A percentile compares a stretch with the other conserved stretches of the same genome.
Conservation (phyloP, 2,797 vertebrate genomes). For the Muscicapa striata region DNA sequence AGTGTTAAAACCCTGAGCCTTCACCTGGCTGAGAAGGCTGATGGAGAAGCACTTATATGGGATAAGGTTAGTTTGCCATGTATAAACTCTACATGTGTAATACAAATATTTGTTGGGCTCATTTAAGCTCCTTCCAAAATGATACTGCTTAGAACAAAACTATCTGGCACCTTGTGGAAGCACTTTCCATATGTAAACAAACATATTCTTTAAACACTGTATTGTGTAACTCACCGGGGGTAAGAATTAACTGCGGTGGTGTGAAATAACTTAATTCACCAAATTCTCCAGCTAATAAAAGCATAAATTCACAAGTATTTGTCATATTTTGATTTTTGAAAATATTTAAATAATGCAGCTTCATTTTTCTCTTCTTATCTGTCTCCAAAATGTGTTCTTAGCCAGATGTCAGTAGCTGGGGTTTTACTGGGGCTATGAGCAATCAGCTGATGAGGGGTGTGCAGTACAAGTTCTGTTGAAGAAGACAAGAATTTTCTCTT, state of each 20-base stretch:
- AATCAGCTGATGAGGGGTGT: background rate
- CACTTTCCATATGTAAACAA: background rate
- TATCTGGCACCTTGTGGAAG: background rate
- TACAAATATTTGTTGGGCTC: background rate
- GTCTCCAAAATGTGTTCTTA: background rate
- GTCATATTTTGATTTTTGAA: background rate
- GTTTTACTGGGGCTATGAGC: background rate
- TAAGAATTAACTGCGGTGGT: background rate
- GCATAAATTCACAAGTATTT: background rate
- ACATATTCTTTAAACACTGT: background rate
- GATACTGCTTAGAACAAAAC: background rate
- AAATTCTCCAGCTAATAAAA: background rate
- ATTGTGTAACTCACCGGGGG: background rate
- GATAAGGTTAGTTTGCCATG: slow-evolving; percentile 87
- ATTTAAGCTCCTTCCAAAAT: background rate
- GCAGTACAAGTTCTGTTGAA: background rate
- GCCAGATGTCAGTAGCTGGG: background rate
- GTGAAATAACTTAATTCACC: background rate
- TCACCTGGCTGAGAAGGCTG: slow-evolving; percentile 88
- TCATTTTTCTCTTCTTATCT: background rate
- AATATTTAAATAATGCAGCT: background rate
- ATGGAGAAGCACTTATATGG: slow-evolving; percentile 92
- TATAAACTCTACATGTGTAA: background rate
- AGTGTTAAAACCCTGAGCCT: slow-evolving; percentile 90
- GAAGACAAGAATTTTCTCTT: background rate